phyloP scores from a whole-genome alignment of 1,140 invertebrate species.

The Manduca sexta region DNA sequence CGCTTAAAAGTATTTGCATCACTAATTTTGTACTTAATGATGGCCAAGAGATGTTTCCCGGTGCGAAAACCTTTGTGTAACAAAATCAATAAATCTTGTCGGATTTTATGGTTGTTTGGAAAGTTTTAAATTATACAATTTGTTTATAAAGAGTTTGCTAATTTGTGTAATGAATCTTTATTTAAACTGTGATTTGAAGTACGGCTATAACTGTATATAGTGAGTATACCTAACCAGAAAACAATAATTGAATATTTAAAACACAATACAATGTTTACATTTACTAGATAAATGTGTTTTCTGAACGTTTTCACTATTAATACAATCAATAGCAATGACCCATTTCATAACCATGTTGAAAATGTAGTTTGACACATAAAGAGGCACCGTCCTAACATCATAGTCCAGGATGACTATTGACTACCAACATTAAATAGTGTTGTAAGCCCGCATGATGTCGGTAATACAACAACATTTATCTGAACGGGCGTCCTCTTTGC shows the following conservation, averaged over 20 bases:
- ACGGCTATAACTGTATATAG: too few relatives aligned
- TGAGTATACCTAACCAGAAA: too few relatives aligned
- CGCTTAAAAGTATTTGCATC: conserved; percentile 44
- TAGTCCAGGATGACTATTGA: background rate
- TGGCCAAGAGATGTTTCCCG: conserved; percentile 7
- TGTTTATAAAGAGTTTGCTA: too few relatives aligned
- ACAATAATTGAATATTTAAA: too few relatives aligned
- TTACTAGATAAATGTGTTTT: too few relatives aligned
- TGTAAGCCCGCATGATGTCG: conserved; percentile 5
- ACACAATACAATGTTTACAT: too few relatives aligned
- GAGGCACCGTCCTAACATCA: background rate
- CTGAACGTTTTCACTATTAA: too few relatives aligned
- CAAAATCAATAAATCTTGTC: conserved; percentile 1
- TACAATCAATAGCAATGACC: too few relatives aligned
- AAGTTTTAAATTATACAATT: too few relatives aligned
- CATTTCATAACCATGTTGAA: too few relatives aligned
- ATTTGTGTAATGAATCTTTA: too few relatives aligned
- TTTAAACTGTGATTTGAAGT: too few relatives aligned
- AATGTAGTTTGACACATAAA: background rate
- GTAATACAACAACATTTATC: conserved; percentile 39
- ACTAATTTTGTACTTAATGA: conserved; percentile 30
- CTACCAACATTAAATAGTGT: background rate
- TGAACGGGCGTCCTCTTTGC: conserved; percentile 24
- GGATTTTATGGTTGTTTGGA: background rate
- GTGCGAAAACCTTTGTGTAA: background rate